Percentiles rank a stretch among this genome's conserved stretches.
phyloP scores from a whole-genome alignment of 2,888 invertebrate genomes.

The Stenodema calcarata region DNA sequence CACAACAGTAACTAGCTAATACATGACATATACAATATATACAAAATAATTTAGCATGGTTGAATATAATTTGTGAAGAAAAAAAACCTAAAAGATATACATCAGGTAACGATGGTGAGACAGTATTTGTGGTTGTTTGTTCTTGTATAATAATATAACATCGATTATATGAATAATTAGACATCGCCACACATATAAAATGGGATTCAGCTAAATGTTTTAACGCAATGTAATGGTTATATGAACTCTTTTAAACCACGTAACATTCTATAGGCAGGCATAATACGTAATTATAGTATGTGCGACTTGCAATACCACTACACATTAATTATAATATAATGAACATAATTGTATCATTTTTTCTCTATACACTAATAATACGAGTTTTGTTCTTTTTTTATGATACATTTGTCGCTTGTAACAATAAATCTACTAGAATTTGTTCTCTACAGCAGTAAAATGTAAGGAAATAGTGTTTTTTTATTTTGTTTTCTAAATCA shows the following conservation, averaged over 20 bases:
- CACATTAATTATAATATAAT: constrained; percentile 53
- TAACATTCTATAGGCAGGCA: constrained; percentile 48
- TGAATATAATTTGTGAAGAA: constrained; percentile 47
- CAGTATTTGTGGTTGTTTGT: constrained; percentile 30
- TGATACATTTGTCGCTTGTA: not conserved
- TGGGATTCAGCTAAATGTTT: constrained; percentile 37
- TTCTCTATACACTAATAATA: constrained; percentile 54
- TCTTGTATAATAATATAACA: constrained; percentile 42
- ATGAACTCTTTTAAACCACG: constrained; percentile 18
- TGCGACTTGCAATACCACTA: constrained; percentile 52
- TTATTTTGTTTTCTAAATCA: not conserved
- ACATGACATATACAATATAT: constrained; percentile 53
- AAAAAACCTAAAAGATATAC: constrained; percentile 43
- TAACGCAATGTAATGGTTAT: constrained; percentile 9
- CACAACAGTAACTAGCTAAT: constrained; percentile 53
- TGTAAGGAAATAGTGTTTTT: constrained; percentile 44
- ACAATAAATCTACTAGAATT: constrained; percentile 46
- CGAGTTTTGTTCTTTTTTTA: constrained; percentile 45
- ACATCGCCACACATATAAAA: constrained; percentile 55
- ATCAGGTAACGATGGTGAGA: constrained; percentile 55
- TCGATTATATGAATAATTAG: constrained; percentile 50
- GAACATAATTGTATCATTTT: constrained; percentile 37
- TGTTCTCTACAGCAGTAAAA: constrained; percentile 38
- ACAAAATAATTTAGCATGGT: constrained; percentile 54
- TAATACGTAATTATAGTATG: constrained; percentile 26